phyloP scores from a whole-genome alignment of 1,140 invertebrate species.

The Leptinotarsa defecta region DNA sequence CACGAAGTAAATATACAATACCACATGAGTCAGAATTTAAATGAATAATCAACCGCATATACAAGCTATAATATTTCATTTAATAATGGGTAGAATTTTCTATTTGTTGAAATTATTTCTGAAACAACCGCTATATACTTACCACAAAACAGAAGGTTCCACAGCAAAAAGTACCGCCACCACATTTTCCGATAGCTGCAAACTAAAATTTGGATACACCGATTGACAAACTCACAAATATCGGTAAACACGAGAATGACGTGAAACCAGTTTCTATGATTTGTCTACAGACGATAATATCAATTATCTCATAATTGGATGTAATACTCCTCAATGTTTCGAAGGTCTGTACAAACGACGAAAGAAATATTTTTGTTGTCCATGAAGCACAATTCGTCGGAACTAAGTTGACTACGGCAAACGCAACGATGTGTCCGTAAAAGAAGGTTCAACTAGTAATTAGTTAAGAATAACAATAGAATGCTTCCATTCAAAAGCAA shows the following conservation, averaged over 20 bases:
- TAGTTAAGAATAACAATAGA: neutral
- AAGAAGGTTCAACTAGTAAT: neutral
- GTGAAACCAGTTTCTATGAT: neutral
- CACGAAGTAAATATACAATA: too few relatives aligned
- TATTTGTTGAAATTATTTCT: too few relatives aligned
- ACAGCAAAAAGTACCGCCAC: neutral
- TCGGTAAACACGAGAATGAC: neutral
- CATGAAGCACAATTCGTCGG: neutral
- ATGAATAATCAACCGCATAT: too few relatives aligned
- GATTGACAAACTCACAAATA: neutral
- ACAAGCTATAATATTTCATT: too few relatives aligned
- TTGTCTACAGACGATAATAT: conserved; percentile 1
- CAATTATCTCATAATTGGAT: neutral
- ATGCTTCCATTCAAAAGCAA: neutral
- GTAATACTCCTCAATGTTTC: neutral
- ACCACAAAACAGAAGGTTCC: neutral
- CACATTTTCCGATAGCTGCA: neutral
- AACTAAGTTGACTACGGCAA: neutral
- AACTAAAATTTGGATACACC: neutral
- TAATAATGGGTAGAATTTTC: too few relatives aligned
- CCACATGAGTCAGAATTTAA: too few relatives aligned
- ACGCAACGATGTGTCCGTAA: neutral
- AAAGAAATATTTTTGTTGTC: neutral
- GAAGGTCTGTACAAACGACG: neutral
- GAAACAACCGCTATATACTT: neutral